Base-by-base conservation (phyloP, 2,113 vertebrate genomes). In the Actenoides hombroni region DNA sequence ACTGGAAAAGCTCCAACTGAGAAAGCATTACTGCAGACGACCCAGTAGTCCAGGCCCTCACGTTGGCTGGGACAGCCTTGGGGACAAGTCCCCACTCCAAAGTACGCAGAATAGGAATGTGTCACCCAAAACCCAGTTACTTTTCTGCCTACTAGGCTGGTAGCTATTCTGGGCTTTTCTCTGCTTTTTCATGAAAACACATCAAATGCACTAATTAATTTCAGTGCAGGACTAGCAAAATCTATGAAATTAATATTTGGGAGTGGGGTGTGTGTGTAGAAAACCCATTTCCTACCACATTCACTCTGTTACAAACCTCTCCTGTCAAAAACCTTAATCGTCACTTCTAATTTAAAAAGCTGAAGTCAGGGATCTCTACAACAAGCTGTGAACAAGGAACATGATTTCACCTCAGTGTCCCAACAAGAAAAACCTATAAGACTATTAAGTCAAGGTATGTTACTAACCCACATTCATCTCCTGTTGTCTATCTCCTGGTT, bases 1-100 rank as follows among this genome's bases (percentile, higher is more conserved):
- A 94, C 84, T 94, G 95, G 96, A 96, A 93, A 94, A 88, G 54
- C 28, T 95, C 95, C 95, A 97, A 19, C 65, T 40, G n/a, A 96
- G 79, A 86, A 96, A 93, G 87, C 71, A 94, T 92, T 94, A 91
- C 90, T 93, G 94, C 94, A 96, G 95, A 96, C 89, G 37, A 95
- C 90, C 84, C 87, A 85, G 82, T 65, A 92, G 87, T 79, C 84
- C 60, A 48, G 84, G 78, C 49, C 53, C n/a, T 90, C 70, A 28
- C 4, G 24, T 61, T 82, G 84, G 65, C 77, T 79, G 85, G 40
- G 81, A 87, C 57, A 90, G 83, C 48, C 70, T 85, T 3, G 1
- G 70, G 82, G 42, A 69, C 74, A 85, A 91, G 84, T 53, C 67
- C 53, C 17, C 82, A 37, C 59, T 94, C 69, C 16, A 3, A 82